Evolutionary conservation across 2,113 vertebrate genomes (phyloP).

Genomic region (Butastur rufipennis): DNA sequence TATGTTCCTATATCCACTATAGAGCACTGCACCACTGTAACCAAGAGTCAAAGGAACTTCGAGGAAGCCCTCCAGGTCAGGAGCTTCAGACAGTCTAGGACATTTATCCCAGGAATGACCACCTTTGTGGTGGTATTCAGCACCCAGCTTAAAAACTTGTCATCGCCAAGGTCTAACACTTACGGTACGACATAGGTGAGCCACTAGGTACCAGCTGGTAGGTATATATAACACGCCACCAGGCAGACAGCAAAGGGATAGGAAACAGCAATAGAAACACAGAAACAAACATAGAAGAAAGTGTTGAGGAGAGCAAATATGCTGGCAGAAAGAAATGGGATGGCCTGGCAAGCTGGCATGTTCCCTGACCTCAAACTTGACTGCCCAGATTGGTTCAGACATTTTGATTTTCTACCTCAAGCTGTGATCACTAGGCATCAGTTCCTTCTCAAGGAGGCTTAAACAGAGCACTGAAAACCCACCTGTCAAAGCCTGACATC

Average conservation of each 20-base stretch:
- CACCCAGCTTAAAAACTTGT: neutral
- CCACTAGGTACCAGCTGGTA: neutral
- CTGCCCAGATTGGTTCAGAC: neutral
- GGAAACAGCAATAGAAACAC: neutral
- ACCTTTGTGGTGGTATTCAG: neutral
- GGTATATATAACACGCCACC: neutral
- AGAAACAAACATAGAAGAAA: neutral
- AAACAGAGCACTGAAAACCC: neutral
- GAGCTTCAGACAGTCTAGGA: neutral
- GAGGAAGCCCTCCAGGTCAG: neutral
- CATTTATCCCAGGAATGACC: neutral
- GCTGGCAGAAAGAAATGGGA: neutral
- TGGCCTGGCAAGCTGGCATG: neutral
- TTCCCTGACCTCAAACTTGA: neutral
- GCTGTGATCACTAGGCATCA: neutral
- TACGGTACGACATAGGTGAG: neutral
- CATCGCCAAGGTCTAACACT: neutral
- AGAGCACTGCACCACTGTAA: neutral
- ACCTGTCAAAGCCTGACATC: neutral
- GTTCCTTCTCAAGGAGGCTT: neutral
- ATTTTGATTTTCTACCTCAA: neutral
- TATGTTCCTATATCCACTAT: accelerated
- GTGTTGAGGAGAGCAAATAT: neutral
- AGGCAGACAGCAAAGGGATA: neutral
- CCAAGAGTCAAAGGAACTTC: neutral